These are phyloP conservation scores for Galeruca laticollis DNA, from an alignment of 2,888 invertebrate genomes.

Conservation along the genomic window DNA sequence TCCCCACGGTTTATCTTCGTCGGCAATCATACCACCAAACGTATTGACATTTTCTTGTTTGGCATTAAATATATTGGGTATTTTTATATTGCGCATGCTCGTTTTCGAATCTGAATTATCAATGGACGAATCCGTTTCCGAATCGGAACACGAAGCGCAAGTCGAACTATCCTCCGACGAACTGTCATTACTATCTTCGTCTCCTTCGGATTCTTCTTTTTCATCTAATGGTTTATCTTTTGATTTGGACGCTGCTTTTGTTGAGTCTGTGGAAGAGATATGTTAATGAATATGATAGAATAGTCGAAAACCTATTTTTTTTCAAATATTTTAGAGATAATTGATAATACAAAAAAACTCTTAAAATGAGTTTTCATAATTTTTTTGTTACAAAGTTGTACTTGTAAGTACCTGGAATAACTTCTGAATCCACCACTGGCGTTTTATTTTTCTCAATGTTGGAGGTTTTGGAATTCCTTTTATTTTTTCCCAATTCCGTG, in stretches of 20 bases:
- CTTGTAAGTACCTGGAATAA: slow-evolving; percentile 4
- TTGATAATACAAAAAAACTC: too few relatives aligned
- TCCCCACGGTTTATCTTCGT: slow-evolving; percentile 70
- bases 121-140: slow-evolving; percentile 56
- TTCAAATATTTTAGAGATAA: too few relatives aligned
- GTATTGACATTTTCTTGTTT: slow-evolving; percentile 56
- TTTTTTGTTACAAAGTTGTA: too few relatives aligned
- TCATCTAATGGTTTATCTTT: slow-evolving; percentile 2
- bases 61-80: slow-evolving; percentile 48
- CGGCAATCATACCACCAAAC: slow-evolving; percentile 64
- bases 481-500: slow-evolving; percentile 12
- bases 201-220: slow-evolving; percentile 9
- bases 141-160: slow-evolving; percentile 51
- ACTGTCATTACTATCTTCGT: slow-evolving; percentile 36
- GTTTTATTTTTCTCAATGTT: slow-evolving; percentile 47
- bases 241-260: background rate
- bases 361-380: too few relatives aligned
- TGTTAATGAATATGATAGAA: background rate
- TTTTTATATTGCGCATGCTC: slow-evolving; percentile 52
- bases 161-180: slow-evolving; percentile 43
- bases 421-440: slow-evolving; percentile 38
- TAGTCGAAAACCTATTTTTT: too few relatives aligned
- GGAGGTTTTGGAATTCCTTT: slow-evolving; percentile 22
- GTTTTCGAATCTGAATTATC: slow-evolving; percentile 53
- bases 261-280: background rate